Conservation (phyloP, 2,113 vertebrate species). For the Marmota monax region DNA sequence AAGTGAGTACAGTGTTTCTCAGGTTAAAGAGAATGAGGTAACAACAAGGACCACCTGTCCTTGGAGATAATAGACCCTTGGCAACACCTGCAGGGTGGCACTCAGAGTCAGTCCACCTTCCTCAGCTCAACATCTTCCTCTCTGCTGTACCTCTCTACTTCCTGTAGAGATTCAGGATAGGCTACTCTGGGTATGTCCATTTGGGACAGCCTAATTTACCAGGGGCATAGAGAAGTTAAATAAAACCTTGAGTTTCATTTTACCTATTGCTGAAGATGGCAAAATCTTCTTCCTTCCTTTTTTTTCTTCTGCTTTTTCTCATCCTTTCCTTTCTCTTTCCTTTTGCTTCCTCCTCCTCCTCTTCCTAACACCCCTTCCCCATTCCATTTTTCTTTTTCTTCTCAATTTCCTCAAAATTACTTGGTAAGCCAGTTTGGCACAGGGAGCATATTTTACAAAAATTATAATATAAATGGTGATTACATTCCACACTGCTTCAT, state of each 20-base stretch:
- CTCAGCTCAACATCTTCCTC: not conserved
- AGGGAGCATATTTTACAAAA: slow-evolving; percentile 28
- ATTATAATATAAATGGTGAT: not conserved
- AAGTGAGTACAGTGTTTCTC: not conserved
- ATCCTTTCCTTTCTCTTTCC: not conserved
- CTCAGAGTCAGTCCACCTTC: not conserved
- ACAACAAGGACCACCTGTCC: not conserved
- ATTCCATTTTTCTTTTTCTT: not conserved
- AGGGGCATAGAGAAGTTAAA: not conserved
- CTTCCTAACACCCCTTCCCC: not conserved
- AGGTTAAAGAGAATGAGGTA: slow-evolving; percentile 21
- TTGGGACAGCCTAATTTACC: not conserved
- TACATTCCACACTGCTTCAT: not conserved
- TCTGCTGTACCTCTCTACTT: not conserved
- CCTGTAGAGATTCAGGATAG: not conserved
- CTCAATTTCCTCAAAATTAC: slow-evolving; percentile 16
- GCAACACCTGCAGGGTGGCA: not conserved
- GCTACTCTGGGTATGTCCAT: no score
- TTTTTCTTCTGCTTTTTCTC: not conserved
- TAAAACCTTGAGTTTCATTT: not conserved
- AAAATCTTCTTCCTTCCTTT: not conserved
- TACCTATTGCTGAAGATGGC: not conserved
- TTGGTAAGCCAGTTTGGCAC: not conserved
- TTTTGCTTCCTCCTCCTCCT: not conserved
- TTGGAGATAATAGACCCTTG: not conserved